Evolutionary conservation across 2,888 invertebrate genomes (phyloP).

Genomic region (Hecatera dysodea): DNA sequence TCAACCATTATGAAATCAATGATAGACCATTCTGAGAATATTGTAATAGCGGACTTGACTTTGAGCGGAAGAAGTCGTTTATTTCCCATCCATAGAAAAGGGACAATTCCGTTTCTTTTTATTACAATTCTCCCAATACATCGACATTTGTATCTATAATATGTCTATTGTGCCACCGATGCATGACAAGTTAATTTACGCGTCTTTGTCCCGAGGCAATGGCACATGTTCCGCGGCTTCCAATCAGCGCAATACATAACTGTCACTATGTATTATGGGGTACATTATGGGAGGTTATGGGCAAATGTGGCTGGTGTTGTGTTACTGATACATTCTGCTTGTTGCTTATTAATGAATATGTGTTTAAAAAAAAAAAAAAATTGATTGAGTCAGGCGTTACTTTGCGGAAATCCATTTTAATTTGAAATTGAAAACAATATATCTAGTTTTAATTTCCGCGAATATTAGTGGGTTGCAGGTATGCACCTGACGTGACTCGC

Average conservation of each 20-base stretch:
- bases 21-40: no score
- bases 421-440: no score
- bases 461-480: no score
- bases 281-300: conserved; percentile 12
- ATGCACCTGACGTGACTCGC: no score
- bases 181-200: conserved; percentile 38
- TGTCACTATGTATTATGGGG: conserved; percentile 39
- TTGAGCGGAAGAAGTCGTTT: no score
- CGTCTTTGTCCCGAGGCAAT: conserved; percentile 38
- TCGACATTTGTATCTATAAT: not conserved
- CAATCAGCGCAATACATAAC: conserved; percentile 44
- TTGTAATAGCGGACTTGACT: no score
- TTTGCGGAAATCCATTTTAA: no score
- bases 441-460: no score
- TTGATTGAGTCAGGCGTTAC: no score
- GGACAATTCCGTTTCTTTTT: not conserved
- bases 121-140: not conserved
- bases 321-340: conserved; percentile 20
- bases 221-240: conserved; percentile 42
- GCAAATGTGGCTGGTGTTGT: conserved; percentile 16
- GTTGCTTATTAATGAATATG: not conserved
- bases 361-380: no score
- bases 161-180: conserved; percentile 1
- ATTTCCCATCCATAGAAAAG: no score
- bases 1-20: no score